These are phyloP conservation scores for Oxyura jamaicensis DNA, from an alignment of 2,113 vertebrate genomes.

Conservation along the genomic window DNA sequence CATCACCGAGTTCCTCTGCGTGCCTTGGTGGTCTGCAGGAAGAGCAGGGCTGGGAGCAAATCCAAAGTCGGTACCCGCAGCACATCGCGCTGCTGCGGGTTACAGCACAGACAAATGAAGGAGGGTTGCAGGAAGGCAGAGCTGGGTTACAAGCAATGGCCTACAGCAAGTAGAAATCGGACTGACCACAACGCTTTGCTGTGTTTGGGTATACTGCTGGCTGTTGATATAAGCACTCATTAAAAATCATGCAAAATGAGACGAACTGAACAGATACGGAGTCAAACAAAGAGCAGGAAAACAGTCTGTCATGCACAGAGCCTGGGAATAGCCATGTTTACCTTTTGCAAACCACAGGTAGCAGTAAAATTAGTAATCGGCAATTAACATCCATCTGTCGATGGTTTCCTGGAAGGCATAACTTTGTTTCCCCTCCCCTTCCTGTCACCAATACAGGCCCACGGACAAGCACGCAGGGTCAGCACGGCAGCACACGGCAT, in stretches of 20 bases:
- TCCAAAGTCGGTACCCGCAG: neutral
- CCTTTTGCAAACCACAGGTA: conserved; percentile 65
- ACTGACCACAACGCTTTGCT: neutral
- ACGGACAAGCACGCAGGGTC: neutral
- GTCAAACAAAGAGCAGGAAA: conserved; percentile 15
- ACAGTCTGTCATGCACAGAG: neutral
- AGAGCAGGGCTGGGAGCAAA: neutral
- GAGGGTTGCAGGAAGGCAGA: neutral
- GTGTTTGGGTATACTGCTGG: neutral
- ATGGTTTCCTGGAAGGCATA: conserved; percentile 60
- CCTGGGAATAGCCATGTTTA: conserved; percentile 21
- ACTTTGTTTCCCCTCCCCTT: conserved; percentile 23
- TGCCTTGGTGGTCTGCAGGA: neutral
- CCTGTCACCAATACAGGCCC: neutral
- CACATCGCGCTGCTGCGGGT: neutral
- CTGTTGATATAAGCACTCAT: neutral
- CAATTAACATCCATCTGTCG: conserved; percentile 58
- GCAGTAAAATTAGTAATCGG: conserved; percentile 63
- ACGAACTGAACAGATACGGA: neutral
- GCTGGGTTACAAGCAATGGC: neutral
- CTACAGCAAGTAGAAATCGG: neutral
- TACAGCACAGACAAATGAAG: neutral
- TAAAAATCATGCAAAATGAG: neutral
- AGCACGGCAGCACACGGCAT: neutral
- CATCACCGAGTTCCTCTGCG: neutral